These are phyloP conservation scores for Myripristis murdjan DNA, from an alignment of 2,797 vertebrate genomes.

Conservation along the genomic window DNA sequence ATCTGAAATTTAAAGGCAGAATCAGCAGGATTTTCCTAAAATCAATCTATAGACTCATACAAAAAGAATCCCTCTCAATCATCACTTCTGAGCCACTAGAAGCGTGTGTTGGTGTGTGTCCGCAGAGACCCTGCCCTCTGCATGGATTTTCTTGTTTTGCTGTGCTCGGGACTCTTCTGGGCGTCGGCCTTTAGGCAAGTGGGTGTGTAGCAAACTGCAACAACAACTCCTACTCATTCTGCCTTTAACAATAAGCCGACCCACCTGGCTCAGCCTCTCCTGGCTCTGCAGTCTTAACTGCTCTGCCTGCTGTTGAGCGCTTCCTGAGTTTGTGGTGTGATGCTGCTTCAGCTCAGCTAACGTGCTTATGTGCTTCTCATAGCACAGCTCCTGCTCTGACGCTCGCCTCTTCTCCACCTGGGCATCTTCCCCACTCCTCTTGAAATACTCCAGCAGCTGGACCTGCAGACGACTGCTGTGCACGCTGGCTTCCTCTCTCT, in stretches of 20 bases:
- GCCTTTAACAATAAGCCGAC: not conserved
- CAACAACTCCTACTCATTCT: too few relatives aligned
- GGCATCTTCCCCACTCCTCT: constrained; percentile 57
- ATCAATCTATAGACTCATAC: too few relatives aligned
- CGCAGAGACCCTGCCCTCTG: too few relatives aligned
- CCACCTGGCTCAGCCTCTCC: constrained; percentile 71
- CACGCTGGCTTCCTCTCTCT: constrained; percentile 70
- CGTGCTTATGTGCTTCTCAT: constrained; percentile 62
- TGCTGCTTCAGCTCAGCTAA: constrained; percentile 78
- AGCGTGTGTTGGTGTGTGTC: too few relatives aligned
- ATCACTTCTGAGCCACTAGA: too few relatives aligned
- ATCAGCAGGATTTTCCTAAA: too few relatives aligned
- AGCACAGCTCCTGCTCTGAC: constrained; percentile 74
- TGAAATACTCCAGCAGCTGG: constrained; percentile 78
- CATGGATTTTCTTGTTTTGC: too few relatives aligned
- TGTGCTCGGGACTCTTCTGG: too few relatives aligned
- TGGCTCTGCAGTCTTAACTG: constrained; percentile 59
- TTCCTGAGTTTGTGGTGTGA: constrained; percentile 31
- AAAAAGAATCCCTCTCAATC: too few relatives aligned
- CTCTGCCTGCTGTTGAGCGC: constrained; percentile 63
- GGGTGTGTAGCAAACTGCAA: not conserved
- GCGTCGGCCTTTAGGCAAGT: too few relatives aligned
- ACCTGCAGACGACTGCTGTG: constrained; percentile 78
- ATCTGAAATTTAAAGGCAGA: too few relatives aligned
- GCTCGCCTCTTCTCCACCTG: constrained; percentile 34